A percentile compares a stretch with the other conserved stretches of the same genome.
phyloP scores from a whole-genome alignment of 2,113 vertebrate species.

The Polypterus senegalus region DNA sequence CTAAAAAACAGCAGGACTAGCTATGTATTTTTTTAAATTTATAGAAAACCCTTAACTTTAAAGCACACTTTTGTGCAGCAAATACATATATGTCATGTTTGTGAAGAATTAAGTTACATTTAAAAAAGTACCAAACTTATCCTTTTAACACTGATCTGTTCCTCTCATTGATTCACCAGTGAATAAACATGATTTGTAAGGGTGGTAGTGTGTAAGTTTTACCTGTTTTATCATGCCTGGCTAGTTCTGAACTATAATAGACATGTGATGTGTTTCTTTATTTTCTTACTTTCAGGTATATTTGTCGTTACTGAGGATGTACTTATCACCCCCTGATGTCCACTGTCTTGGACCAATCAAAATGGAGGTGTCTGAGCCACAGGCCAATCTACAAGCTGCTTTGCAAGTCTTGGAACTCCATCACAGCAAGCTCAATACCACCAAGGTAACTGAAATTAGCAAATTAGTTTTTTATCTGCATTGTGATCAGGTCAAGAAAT shows the following conservation, averaged over 20 bases:
- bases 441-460: conserved; percentile 76
- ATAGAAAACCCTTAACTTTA: no score
- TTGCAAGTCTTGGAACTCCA: conserved; percentile 84
- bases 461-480: no score
- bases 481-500: no score
- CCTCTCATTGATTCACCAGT: neutral
- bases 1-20: no score
- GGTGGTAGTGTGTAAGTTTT: neutral
- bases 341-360: conserved; percentile 90
- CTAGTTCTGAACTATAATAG: neutral
- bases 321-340: conserved; percentile 85
- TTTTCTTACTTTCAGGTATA: conserved; percentile 64
- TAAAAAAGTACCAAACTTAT: no score
- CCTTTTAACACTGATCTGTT: no score
- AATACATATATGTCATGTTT: no score
- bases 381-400: conserved; percentile 84
- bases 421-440: conserved; percentile 91
- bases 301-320: conserved; percentile 88
- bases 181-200: neutral
- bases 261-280: neutral
- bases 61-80: no score
- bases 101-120: no score
- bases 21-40: no score
- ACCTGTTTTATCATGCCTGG: neutral
- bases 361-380: conserved; percentile 78